Evolutionary conservation across 2,888 invertebrate genomes (phyloP).

Genomic region (Clitarchus hookeri): DNA sequence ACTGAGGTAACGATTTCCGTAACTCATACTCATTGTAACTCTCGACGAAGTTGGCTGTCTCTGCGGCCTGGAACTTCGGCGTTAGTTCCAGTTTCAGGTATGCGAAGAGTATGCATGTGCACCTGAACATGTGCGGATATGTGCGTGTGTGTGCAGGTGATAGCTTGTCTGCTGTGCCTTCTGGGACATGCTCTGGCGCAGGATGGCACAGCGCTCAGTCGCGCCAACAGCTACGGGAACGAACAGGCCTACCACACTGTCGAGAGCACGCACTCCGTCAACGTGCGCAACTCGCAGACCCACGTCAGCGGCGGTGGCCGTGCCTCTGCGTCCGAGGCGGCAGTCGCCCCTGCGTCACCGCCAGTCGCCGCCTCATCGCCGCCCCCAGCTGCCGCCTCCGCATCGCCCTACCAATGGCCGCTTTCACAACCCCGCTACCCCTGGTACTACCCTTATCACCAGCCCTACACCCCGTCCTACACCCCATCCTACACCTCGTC

Average conservation of each 20-base stretch:
- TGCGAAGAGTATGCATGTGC: no score
- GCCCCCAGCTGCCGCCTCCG: not conserved
- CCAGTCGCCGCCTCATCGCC: not conserved
- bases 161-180: not conserved
- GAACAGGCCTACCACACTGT: conserved; percentile 23
- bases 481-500: not conserved
- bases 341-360: not conserved
- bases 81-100: no score
- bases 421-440: not conserved
- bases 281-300: not conserved
- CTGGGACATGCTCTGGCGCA: not conserved
- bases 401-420: not conserved
- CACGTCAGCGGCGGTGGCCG: not conserved
- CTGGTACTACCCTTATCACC: not conserved
- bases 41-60: no score
- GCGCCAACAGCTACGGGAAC: not conserved
- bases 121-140: not conserved
- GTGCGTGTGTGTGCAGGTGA: not conserved
- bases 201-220: not conserved
- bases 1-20: no score
- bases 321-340: not conserved
- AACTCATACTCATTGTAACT: no score
- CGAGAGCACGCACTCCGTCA: not conserved
- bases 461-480: not conserved
- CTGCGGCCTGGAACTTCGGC: no score